Evolutionary conservation across 2,113 vertebrate species (phyloP), one percentile per base, ranked within the genome.

Genomic region (Amblyopsis rosae): DNA sequence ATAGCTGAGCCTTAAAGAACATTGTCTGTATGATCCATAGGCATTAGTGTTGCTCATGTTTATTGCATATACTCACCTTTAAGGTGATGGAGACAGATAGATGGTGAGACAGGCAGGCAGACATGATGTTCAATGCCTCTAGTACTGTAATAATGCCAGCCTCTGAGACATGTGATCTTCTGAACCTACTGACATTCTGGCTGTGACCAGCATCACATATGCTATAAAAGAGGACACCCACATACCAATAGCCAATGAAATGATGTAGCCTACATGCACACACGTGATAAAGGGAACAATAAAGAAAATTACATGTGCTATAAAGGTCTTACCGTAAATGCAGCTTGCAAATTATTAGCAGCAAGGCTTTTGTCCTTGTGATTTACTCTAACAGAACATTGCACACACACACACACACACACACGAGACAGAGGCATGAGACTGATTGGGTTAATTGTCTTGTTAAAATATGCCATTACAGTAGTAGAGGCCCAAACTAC

Each of bases 91-190:
- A 49, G 54, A 55, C 16, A 70, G 53, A 69, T 66, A 57, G 56
- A 19, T 32, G 13, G 32, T 45, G 12, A 47, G 75, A 65, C 33
- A 66, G 19, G 0, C 17, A 12, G 75, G 26, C 4, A 1, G 19
- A 59, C 35, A 41, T 6, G 35, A 8, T 6, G 35, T 41, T 41
- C 35, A 59, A 47, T 32, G 19, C 50, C 19, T 54, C 12, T 1
- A 46, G 41, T 79, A 26, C 26, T 26, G 26, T 26, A 79, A 79
- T 75, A 41, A 4, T 51, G 70, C 65, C 75, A 74, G 62, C 45
- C 53, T 73, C 51, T 76, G 72, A 80, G 77, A 82, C 75, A 80
- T 73, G 9, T 69, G 65, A 82, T 26, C 75, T 80, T 50, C 12
- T 50, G 49, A 50, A 50, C 49, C 76, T 12, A 9, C 16, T 83